Base-by-base conservation (phyloP, 2,888 invertebrate genomes). In the Meloe dianella region DNA sequence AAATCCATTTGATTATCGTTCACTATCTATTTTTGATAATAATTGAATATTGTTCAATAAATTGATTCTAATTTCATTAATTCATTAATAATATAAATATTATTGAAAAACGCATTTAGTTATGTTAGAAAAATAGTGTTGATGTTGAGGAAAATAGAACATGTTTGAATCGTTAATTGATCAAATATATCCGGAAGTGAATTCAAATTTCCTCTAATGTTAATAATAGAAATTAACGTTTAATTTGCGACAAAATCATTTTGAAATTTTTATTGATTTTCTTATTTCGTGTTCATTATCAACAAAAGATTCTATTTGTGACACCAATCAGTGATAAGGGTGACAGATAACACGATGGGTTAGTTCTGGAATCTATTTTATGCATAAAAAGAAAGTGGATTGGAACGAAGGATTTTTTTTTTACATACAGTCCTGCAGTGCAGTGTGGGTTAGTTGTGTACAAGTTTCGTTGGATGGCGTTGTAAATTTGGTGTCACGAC, bases 381-480 rank as follows among this genome's bases (percentile, higher is more conserved):
- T n/a, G 47, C n/a, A n/a, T n/a, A n/a, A 20, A 20, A 47, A 38
- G 12, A 38, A 6, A n/a, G 5, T n/a, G 7, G 47, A 47, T 47
- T 47, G 9, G 8, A 47, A 8, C 6, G 47, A 20, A 20, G 4
- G 10, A 20, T 20, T 20, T 20, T 47, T 20, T 47, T n/a, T 14
- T 38, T 17, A 14, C 6, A 8, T 32, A 38, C 14, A 47, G 17
- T 67, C 60, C 69, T 67, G 69, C 69, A 69, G 67, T 69, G 67
- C 69, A 69, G 69, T 63, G 63, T 24, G 32, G 61, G 2, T 38
- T 57, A 60, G 67, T 67, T 70, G 60, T 47, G 17, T 59, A n/a
- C 5, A 20, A 24, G 57, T 30, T 54, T 67, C 74, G 74, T 71
- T 65, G 72, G 80, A 78, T 78, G 80, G 79, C 80, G 80, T 74